Percentiles rank a stretch among this genome's conserved stretches.
Conservation (phyloP, 53 echinoderm and acorn worm species). For the Patiria pectinifera region DNA sequence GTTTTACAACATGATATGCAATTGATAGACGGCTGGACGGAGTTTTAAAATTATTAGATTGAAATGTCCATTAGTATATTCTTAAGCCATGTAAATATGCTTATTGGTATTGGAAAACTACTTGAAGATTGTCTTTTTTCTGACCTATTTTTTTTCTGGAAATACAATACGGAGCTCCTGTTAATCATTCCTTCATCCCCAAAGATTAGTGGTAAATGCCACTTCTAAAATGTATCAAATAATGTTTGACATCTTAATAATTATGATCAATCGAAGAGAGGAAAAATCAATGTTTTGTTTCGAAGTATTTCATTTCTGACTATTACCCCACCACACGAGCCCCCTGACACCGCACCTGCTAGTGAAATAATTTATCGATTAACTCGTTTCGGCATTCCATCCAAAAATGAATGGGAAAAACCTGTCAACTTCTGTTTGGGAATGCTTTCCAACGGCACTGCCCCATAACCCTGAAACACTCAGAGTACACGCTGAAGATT, state of each 20-base stretch:
- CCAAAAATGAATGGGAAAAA: constrained; percentile 14
- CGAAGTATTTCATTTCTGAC: constrained; percentile 34
- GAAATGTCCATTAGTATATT: too few species aligned
- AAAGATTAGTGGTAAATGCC: constrained; percentile 17
- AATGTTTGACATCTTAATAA: constrained; percentile 60
- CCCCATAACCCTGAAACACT: constrained; percentile 57
- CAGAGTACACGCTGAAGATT: constrained; percentile 33
- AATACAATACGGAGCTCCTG: background rate
- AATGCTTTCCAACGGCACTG: constrained; percentile 7
- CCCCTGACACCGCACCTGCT: constrained; percentile 53
- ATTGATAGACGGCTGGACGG: too few species aligned
- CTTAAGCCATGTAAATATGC: too few species aligned
- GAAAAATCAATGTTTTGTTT: constrained; percentile 34
- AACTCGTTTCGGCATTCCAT: constrained; percentile 42
- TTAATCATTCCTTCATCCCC: background rate
- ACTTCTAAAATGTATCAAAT: constrained; percentile 31
- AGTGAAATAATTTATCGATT: constrained; percentile 48
- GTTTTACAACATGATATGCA: too few species aligned
- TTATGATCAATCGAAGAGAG: background rate
- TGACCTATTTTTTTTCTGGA: background rate
- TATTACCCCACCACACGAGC: constrained; percentile 14
- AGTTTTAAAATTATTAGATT: too few species aligned
- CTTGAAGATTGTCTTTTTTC: background rate
- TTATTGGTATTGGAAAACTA: too few species aligned
- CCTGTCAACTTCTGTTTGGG: constrained; percentile 19